Base-by-base conservation (phyloP, 2,888 invertebrate species). In the Invenusta paracnida region DNA sequence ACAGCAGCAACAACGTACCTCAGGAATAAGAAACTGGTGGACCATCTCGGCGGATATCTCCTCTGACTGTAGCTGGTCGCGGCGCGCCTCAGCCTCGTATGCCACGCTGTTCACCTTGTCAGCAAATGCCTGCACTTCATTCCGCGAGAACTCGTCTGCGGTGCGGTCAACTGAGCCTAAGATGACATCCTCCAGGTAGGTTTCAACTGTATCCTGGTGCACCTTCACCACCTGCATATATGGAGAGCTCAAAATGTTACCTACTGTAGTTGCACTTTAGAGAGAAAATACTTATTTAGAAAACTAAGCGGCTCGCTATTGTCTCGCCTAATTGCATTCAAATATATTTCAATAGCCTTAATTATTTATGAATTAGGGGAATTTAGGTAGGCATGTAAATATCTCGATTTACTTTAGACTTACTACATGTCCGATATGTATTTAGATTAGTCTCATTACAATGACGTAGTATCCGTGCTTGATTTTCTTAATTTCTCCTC, bases 101-200 rank as follows among this genome's bases (percentile, higher is more conserved):
- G 93, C 92, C 84, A 93, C 92, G 87, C 91, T 90, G 88, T 94
- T 94, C 48, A 94, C 92, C 88, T 92, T 92, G 2, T 91, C 91
- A 0, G 94, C 94, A 81, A 93, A 88, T 1, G 91, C 89, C n/a
- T 92, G 89, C 23, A 94, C 92, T 87, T 93, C 93, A 0, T 90
- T 88, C 13, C 92, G 90, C 0, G 94, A 93, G 87, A 93, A 92
- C 27, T 92, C 91, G 23, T 93, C 93, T 0, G 94, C 93, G 0
- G 93, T 92, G 87, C 93, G 92, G 28, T 94, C 93, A 87, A 94
- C 92, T 17, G 94, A 93, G 86, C 93, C 93, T 1, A 93, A 92
- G 13, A 94, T 92, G 5, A 94, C 93, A 87, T 93, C 93, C 88
- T 94, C 93, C 67, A 95, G 91, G 89, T 94, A 94, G 1, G 93